Conservation (phyloP, 2,797 vertebrate species). For the Eospalax fontanierii region DNA sequence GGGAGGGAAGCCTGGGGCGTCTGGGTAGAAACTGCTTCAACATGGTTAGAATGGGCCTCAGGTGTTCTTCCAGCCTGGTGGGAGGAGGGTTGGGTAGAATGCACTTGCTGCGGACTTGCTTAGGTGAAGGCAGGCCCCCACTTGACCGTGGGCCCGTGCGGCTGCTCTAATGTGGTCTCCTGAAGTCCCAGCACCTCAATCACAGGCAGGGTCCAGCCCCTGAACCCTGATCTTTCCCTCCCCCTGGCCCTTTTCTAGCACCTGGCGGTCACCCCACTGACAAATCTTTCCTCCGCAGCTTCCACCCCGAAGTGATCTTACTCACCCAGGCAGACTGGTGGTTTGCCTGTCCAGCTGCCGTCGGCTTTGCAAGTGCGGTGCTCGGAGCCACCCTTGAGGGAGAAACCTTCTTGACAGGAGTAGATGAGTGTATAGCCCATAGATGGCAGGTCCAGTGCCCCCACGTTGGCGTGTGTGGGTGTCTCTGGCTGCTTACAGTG, state of each 20-base stretch:
- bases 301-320: neutral
- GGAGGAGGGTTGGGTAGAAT: neutral
- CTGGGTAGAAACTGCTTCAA: neutral
- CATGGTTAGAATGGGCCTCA: neutral
- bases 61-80: neutral
- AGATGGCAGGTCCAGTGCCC: conserved; percentile 97
- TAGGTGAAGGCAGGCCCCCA: neutral
- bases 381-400: conserved; percentile 97
- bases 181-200: neutral
- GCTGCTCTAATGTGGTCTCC: neutral
- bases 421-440: conserved; percentile 99
- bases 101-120: neutral
- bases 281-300: neutral
- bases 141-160: neutral
- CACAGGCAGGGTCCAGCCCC: neutral
- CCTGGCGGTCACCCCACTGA: neutral
- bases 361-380: conserved; percentile 98
- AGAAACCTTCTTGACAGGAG: conserved; percentile 97
- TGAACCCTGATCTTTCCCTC: neutral
- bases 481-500: conserved; percentile 98
- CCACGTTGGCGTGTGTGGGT: conserved; percentile 95
- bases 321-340: conserved; percentile 96
- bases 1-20: neutral
- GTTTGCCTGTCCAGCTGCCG: conserved; percentile 98
- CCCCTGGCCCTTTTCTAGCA: neutral